Evolutionary conservation across 2,888 invertebrate species (phyloP), one percentile per base, ranked within the genome.

Genomic region (Calephelis perditalis): DNA sequence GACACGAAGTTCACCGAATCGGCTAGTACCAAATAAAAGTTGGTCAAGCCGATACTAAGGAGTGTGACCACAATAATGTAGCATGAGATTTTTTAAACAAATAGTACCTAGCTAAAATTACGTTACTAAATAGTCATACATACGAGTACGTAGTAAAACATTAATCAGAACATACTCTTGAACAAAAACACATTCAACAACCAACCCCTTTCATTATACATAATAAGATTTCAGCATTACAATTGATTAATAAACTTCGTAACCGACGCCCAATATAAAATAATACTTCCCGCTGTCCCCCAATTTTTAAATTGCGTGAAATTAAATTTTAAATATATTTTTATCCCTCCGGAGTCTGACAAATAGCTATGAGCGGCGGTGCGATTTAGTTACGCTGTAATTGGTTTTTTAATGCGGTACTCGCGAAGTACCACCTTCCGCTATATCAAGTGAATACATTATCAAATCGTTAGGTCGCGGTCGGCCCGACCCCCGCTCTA

Each of bases 381-480:
- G 79, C 81, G 86, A 84, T 89, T 90, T 89, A 85, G 90, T 82
- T 79, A 84, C 86, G 81, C 81, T 86, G 86, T 90, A 90, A 90
- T 90, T 90, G 90, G 88, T 88, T 90, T 90, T 90, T 90, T 90
- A 90, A 89, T 89, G 83, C 87, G 79, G 80, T 75, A 79, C 79
- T 81, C 81, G 86, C 84, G 80, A 84, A 86, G 87, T 89, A 88
- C 86, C 84, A 82, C 82, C 88, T 86, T 87, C 84, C 86, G 83
- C 85, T 86, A 84, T 89, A 90, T 89, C 85, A 86, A 90, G 88
- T 87, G 90, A 89, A 90, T 90, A 88, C 85, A 89, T 90, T 90
- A 90, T 88, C 89, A 90, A 90, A 87, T 88, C 86, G 88, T 89
- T 86, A 82, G 83, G 81, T 75, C 77, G 85, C 79, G 82, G 82